These are phyloP conservation scores for Nebria salina DNA, from an alignment of 2,888 invertebrate species.

Conservation along the genomic window DNA sequence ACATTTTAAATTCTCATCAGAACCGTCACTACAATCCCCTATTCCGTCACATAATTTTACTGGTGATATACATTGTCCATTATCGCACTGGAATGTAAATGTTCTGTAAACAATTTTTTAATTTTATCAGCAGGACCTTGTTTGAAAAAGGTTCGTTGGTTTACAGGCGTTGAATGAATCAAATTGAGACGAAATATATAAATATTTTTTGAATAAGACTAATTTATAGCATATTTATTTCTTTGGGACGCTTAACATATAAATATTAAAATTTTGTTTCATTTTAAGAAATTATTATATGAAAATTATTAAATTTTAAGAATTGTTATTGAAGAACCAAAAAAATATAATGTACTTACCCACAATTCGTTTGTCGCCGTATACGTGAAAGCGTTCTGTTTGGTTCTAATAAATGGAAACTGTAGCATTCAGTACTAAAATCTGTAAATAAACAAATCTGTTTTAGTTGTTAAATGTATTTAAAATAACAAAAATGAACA, in stretches of 20 bases:
- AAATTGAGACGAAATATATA: no score
- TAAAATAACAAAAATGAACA: background rate
- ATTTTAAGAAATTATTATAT: background rate
- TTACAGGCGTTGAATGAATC: no score
- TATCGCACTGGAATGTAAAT: constrained; percentile 53
- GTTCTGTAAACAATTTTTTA: constrained; percentile 2
- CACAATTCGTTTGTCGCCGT: constrained; percentile 18
- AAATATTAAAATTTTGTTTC: no score
- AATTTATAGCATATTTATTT: no score
- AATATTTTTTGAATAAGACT: no score
- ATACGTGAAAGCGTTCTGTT: constrained; percentile 13
- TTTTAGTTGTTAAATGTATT: background rate
- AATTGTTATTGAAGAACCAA: background rate
- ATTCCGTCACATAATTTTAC: constrained; percentile 51
- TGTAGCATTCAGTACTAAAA: constrained; percentile 20
- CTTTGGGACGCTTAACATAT: no score
- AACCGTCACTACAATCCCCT: constrained; percentile 51
- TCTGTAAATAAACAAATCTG: constrained; percentile 24
- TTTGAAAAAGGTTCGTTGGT: no score
- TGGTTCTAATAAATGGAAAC: constrained; percentile 25
- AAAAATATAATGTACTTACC: background rate
- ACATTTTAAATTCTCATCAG: constrained; percentile 51
- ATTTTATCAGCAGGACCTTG: no score
- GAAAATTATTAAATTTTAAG: no score
- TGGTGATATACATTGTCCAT: constrained; percentile 51